Percentiles rank a stretch among this genome's conserved stretches.
Evolutionary conservation across 2,888 invertebrate species (phyloP).

Genomic region (Rhingia campestris): DNA sequence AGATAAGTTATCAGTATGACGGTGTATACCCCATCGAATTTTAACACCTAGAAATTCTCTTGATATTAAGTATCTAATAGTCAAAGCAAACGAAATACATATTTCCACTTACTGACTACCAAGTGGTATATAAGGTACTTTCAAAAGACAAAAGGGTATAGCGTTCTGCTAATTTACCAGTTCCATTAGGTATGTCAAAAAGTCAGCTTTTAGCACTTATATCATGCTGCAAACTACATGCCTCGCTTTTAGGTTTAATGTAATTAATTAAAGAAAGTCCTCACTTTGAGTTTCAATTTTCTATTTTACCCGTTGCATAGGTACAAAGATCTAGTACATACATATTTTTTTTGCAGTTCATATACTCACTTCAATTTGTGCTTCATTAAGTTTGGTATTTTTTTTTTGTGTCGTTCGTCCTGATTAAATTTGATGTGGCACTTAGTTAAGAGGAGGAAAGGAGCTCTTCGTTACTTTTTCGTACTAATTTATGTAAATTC

Average conservation of each 20-base stretch:
- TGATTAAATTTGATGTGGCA: conserved; percentile 54
- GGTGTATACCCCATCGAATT: too few species aligned
- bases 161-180: conserved; percentile 25
- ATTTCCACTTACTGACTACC: background rate
- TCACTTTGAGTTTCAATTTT: conserved; percentile 58
- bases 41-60: too few species aligned
- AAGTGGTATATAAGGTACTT: background rate
- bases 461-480: background rate
- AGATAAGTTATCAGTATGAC: too few species aligned
- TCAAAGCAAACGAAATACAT: too few species aligned
- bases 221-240: background rate
- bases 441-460: conserved; percentile 32
- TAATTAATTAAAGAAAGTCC: conserved; percentile 60
- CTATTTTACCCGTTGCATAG: conserved; percentile 27
- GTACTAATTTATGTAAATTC: conserved; percentile 41
- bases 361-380: conserved; percentile 12
- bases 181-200: conserved; percentile 6
- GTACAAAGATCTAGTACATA: background rate
- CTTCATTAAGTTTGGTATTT: conserved; percentile 52
- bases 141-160: background rate
- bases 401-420: conserved; percentile 2
- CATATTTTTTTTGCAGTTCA: background rate
- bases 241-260: conserved; percentile 31
- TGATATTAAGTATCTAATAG: too few species aligned
- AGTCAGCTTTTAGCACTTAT: conserved; percentile 10